phyloP scores from a whole-genome alignment of 1,140 invertebrate species.

The Adoxophyes honmai region DNA sequence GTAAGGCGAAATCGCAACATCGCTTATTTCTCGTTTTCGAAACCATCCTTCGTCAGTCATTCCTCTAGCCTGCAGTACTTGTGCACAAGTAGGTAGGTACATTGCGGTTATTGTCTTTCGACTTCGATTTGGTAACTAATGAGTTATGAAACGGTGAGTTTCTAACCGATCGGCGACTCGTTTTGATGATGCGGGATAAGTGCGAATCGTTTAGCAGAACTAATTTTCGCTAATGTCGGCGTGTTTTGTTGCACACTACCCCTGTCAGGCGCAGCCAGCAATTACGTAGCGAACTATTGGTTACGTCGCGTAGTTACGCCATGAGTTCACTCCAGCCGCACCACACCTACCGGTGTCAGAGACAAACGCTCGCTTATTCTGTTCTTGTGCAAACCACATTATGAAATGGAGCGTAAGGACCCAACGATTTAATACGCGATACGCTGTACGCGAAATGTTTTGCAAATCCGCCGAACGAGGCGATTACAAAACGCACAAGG shows the following conservation, averaged over 20 bases:
- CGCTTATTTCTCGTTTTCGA: constrained; percentile 73
- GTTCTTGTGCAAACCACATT: constrained; percentile 59
- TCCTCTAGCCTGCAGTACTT: constrained; percentile 51
- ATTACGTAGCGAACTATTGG: constrained; percentile 6
- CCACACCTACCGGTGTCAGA: constrained; percentile 24
- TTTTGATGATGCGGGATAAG: constrained; percentile 1
- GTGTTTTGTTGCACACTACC: constrained; percentile 9
- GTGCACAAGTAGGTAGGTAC: constrained; percentile 37
- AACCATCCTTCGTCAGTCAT: constrained; percentile 66
- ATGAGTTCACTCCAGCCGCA: constrained; percentile 5
- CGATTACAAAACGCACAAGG: constrained; percentile 54
- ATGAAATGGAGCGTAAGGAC: constrained; percentile 66
- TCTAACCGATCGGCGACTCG: background rate
- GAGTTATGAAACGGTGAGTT: constrained; percentile 6
- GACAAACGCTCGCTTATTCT: constrained; percentile 54
- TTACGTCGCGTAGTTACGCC: constrained; percentile 10
- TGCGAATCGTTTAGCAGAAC: constrained; percentile 5
- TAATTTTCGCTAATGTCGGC: constrained; percentile 6
- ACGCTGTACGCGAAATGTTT: constrained; percentile 40
- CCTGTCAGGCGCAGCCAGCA: constrained; percentile 2
- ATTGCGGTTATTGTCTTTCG: constrained; percentile 33
- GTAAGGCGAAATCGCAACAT: constrained; percentile 71
- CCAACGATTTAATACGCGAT: constrained; percentile 41
- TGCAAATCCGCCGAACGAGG: constrained; percentile 45
- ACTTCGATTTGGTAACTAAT: constrained; percentile 15